A percentile compares a stretch with the other conserved stretches of the same genome.
These are phyloP conservation scores for Tupiocoris notatus DNA, from an alignment of 2,888 invertebrate genomes.

Conservation along the genomic window DNA sequence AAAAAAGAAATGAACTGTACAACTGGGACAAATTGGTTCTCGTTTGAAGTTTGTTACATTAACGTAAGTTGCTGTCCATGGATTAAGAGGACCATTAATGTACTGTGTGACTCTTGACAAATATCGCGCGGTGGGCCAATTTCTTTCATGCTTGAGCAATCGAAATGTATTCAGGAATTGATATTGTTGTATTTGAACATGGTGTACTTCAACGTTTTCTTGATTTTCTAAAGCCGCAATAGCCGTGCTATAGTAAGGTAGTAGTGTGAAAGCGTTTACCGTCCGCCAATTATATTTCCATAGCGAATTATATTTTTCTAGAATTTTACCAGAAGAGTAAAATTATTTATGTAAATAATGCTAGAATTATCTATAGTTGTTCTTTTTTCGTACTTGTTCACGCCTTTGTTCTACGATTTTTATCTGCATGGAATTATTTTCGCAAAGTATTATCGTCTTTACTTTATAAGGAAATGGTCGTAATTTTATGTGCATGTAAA, in stretches of 20 bases:
- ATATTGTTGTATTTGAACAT: neutral
- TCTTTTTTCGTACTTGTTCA: neutral
- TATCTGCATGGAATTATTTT: neutral
- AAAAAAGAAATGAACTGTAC: no score
- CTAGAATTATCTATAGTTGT: neutral
- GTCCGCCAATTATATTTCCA: neutral
- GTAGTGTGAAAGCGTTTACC: neutral
- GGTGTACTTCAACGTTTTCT: neutral
- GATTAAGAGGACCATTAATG: slow-evolving; percentile 4
- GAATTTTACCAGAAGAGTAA: neutral
- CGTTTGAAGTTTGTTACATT: slow-evolving; percentile 1
- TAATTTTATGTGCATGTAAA: no score
- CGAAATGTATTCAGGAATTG: neutral
- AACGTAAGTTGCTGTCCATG: neutral
- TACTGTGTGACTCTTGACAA: slow-evolving; percentile 38
- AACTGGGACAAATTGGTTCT: no score
- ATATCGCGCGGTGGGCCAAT: slow-evolving; percentile 1
- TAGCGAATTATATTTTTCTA: neutral
- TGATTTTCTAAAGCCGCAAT: no score
- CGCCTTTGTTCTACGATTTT: neutral
- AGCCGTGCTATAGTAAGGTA: neutral
- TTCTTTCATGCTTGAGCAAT: neutral
- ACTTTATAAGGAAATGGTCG: no score
- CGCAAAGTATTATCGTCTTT: neutral
- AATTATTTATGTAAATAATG: neutral